Conservation (phyloP, 2,797 vertebrate species). For the Karalla daura region DNA sequence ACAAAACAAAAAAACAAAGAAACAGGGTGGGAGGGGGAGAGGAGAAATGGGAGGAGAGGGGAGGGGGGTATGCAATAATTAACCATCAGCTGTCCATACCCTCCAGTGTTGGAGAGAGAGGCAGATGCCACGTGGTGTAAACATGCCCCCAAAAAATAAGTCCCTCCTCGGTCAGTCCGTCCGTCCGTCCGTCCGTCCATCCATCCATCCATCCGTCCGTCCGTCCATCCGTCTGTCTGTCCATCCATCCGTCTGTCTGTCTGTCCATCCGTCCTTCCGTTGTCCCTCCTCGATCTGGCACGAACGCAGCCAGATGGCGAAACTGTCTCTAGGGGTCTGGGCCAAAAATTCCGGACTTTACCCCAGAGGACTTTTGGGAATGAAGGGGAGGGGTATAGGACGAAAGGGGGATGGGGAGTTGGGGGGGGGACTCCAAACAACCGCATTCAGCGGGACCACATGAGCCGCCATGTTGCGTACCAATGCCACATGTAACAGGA, state of each 20-base stretch:
- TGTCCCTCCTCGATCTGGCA: constrained; percentile 39
- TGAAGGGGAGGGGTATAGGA: not conserved
- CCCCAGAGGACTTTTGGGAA: constrained; percentile 32
- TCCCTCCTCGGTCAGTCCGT: constrained; percentile 41
- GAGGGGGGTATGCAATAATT: constrained; percentile 58
- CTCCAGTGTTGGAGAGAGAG: constrained; percentile 54
- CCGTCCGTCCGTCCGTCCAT: constrained; percentile 29
- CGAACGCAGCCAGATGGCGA: constrained; percentile 58
- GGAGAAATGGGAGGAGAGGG: constrained; percentile 2
- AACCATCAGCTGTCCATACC: constrained; percentile 67
- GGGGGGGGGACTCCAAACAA: constrained; percentile 6
- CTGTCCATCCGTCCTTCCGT: constrained; percentile 29
- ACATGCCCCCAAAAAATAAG: constrained; percentile 67
- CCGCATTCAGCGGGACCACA: constrained; percentile 17
- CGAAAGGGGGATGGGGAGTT: too few species aligned
- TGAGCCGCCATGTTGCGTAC: constrained; percentile 35
- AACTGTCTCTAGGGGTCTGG: constrained; percentile 25
- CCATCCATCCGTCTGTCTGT: constrained; percentile 33
- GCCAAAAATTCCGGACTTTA: constrained; percentile 41
- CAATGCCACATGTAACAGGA: constrained; percentile 45
- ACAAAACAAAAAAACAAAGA: not conserved
- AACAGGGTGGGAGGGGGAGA: too few species aligned
- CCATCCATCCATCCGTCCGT: constrained; percentile 29
- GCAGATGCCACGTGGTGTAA: constrained; percentile 68
- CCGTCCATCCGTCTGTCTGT: constrained; percentile 33